Evolutionary conservation across 2,888 invertebrate genomes (phyloP).

Genomic region (Eupithecia tripunctaria): DNA sequence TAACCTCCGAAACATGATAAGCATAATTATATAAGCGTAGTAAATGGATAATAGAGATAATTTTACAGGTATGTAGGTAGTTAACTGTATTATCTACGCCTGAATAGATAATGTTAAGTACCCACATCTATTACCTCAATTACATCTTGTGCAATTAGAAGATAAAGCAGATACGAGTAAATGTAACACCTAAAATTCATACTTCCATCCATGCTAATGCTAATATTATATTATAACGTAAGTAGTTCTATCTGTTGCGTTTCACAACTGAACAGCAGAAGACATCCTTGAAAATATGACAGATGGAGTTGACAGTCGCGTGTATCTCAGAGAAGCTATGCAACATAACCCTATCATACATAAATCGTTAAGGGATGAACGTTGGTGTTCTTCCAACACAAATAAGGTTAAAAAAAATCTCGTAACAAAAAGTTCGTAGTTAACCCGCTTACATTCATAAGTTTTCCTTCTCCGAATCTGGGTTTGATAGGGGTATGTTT

Average conservation of each 20-base stretch:
- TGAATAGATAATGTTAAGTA: constrained; percentile 9
- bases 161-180: background rate
- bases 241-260: background rate
- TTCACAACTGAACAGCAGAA: background rate
- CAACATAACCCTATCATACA: too few relatives aligned
- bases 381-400: too few relatives aligned
- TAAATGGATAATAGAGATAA: background rate
- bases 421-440: too few relatives aligned
- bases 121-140: constrained; percentile 1
- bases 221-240: background rate
- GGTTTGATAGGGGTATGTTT: too few relatives aligned
- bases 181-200: background rate
- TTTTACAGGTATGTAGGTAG: background rate
- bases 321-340: too few relatives aligned
- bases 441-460: too few relatives aligned
- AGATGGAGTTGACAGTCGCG: background rate
- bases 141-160: background rate
- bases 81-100: background rate
- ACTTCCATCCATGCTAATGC: background rate
- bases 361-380: too few relatives aligned
- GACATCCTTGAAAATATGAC: background rate
- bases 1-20: background rate
- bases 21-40: background rate
- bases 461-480: too few relatives aligned
- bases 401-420: too few relatives aligned